Percentiles rank a stretch among this genome's conserved stretches.
phyloP scores from a whole-genome alignment of 2,113 vertebrate species.

The Mormoops blainvillei region DNA sequence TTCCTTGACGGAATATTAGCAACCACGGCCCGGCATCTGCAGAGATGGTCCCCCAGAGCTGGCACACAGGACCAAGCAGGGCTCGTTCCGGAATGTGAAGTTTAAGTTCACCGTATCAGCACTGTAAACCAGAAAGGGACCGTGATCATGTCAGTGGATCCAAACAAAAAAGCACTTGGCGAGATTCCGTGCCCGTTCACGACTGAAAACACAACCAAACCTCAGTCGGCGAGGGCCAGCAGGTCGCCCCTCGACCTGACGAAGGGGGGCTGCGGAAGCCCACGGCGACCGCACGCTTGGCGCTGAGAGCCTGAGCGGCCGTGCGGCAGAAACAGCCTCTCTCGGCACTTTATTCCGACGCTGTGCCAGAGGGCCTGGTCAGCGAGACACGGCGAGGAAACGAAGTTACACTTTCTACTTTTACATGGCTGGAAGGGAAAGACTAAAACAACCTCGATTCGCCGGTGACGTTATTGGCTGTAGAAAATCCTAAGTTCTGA shows the following conservation, averaged over 20 bases:
- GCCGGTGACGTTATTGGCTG: background rate
- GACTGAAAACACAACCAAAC: background rate
- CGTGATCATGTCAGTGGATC: background rate
- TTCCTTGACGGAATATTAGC: no score
- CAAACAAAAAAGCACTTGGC: background rate
- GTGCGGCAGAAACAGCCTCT: accelerated
- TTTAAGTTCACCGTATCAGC: no score
- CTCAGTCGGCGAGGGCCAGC: background rate
- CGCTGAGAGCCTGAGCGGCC: accelerated
- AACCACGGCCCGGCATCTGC: accelerated
- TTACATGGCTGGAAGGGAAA: background rate
- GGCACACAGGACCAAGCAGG: accelerated
- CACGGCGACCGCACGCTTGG: accelerated
- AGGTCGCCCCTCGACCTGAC: background rate
- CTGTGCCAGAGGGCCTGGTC: background rate
- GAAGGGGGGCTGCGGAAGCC: background rate
- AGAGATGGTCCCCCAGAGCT: no score
- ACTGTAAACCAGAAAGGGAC: background rate
- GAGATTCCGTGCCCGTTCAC: background rate
- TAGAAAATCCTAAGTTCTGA: background rate
- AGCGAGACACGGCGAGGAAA: accelerated
- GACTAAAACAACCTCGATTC: background rate
- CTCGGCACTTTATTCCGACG: accelerated
- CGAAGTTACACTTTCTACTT: no score
- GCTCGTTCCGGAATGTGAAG: background rate